phyloP scores from a whole-genome alignment of 1,140 invertebrate genomes.

The Bacillus rossius region DNA sequence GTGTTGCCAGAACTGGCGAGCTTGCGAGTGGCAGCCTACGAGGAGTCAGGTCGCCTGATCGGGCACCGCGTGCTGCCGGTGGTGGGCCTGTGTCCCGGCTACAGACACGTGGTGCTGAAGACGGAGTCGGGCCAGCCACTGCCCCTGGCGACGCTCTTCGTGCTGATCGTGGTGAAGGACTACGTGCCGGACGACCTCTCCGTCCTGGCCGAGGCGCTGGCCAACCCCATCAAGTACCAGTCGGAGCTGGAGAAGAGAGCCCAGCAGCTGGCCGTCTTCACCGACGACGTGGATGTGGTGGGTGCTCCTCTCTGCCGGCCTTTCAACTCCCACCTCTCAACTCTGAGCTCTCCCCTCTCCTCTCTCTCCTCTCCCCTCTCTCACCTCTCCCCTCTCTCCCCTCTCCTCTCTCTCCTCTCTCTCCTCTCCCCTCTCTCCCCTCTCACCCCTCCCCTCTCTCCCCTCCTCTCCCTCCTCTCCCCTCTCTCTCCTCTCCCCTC shows the following conservation, averaged over 20 bases:
- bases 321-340: no score
- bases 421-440: no score
- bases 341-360: no score
- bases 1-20: slow-evolving; percentile 96
- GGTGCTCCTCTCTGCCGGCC: no score
- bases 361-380: no score
- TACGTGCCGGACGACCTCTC: slow-evolving; percentile 94
- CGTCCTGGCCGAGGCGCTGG: slow-evolving; percentile 93
- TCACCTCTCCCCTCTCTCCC: no score
- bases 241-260: slow-evolving; percentile 88
- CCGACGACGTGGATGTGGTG: slow-evolving; percentile 56
- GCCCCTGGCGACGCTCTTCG: slow-evolving; percentile 82
- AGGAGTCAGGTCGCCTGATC: slow-evolving; percentile 90
- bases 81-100: slow-evolving; percentile 92
- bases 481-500: no score
- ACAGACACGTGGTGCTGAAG: slow-evolving; percentile 78
- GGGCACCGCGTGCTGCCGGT: slow-evolving; percentile 96
- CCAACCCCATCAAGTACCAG: slow-evolving; percentile 96
- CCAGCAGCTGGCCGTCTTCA: slow-evolving; percentile 85
- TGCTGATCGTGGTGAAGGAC: slow-evolving; percentile 90
- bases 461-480: no score
- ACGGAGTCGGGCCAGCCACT: slow-evolving; percentile 95
- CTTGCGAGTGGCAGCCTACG: slow-evolving; percentile 92
- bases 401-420: no score
- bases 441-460: no score